Evolutionary conservation across 2,888 invertebrate genomes (phyloP).

Genomic region (Euplagia quadripunctaria): DNA sequence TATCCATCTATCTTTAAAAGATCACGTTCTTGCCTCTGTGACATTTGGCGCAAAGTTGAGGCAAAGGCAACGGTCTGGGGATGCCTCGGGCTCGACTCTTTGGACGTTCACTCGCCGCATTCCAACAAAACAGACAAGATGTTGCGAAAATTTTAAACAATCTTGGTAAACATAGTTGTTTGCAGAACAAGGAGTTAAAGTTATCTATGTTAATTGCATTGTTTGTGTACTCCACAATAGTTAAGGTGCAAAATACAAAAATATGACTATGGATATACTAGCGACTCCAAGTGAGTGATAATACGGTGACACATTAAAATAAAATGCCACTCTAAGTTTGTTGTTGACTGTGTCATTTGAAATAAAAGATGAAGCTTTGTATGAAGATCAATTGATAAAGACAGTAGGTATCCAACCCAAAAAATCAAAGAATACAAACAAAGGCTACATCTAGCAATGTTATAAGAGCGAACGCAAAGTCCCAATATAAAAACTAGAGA

Average conservation of each 20-base stretch:
- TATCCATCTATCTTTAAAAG: slow-evolving; percentile 49
- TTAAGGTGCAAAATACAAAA: slow-evolving; percentile 11
- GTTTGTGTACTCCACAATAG: slow-evolving; percentile 15
- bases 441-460: slow-evolving; percentile 31
- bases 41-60: slow-evolving; percentile 75
- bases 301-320: slow-evolving; percentile 11
- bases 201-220: slow-evolving; percentile 18
- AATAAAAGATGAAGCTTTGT: background rate
- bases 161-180: slow-evolving; percentile 45
- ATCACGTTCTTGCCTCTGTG: slow-evolving; percentile 76
- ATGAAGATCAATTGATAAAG: slow-evolving; percentile 30
- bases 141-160: slow-evolving; percentile 71
- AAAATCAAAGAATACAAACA: slow-evolving; percentile 28
- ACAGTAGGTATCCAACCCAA: slow-evolving; percentile 36
- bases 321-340: slow-evolving; percentile 9
- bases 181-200: slow-evolving; percentile 31
- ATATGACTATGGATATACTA: slow-evolving; percentile 1
- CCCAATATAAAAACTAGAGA: slow-evolving; percentile 41
- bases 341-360: background rate
- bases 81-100: slow-evolving; percentile 67
- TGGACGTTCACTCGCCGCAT: slow-evolving; percentile 81
- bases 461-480: slow-evolving; percentile 28
- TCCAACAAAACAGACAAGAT: slow-evolving; percentile 61
- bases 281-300: slow-evolving; percentile 7
- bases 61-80: slow-evolving; percentile 64